These are phyloP conservation scores for Amiota communis DNA, from an alignment of 2,888 invertebrate genomes.

Conservation along the genomic window DNA sequence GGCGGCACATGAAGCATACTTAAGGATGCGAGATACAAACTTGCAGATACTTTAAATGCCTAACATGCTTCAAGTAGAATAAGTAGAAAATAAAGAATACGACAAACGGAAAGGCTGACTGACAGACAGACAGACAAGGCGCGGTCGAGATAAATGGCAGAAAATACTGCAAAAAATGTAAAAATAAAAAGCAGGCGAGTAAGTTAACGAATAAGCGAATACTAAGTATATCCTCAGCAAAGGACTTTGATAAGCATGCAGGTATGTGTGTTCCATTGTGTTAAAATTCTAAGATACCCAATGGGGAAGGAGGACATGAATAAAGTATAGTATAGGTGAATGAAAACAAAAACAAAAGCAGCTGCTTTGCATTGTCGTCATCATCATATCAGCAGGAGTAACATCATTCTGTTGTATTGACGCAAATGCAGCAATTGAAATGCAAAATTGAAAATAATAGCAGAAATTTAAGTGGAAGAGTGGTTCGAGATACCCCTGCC, in stretches of 20 bases:
- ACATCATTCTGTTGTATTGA: conserved; percentile 9
- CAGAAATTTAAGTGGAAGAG: conserved; percentile 3
- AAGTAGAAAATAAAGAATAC: neutral
- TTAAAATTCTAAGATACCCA: too few species aligned
- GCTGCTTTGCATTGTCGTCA: neutral
- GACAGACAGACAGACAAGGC: neutral
- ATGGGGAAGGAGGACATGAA: neutral
- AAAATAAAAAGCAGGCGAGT: too few species aligned
- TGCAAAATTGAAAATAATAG: conserved; percentile 19
- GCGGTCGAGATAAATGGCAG: neutral
- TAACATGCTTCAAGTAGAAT: neutral
- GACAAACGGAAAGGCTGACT: neutral
- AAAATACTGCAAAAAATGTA: too few species aligned
- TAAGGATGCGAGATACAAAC: neutral
- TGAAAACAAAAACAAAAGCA: neutral
- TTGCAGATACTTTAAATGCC: conserved; percentile 9
- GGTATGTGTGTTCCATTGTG: neutral
- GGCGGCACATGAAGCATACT: neutral
- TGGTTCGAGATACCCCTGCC: too few species aligned
- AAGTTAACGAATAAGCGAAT: too few species aligned
- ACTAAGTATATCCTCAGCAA: too few species aligned
- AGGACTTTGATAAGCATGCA: neutral
- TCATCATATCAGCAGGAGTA: neutral
- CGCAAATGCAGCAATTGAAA: conserved; percentile 17
- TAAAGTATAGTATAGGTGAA: neutral